phyloP scores from a whole-genome alignment of 2,113 vertebrate species.

The Micromys minutus region DNA sequence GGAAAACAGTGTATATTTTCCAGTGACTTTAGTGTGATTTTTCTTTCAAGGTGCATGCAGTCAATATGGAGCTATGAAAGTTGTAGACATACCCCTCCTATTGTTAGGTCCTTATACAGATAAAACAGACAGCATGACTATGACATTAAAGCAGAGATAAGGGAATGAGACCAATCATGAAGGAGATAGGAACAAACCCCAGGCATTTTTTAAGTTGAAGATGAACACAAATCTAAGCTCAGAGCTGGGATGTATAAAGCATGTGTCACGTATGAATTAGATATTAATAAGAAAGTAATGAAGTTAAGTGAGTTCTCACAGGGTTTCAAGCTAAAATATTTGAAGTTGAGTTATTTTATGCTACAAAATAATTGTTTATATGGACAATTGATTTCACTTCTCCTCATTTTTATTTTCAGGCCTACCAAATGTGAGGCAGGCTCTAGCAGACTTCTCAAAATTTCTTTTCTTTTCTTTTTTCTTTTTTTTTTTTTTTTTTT shows the following conservation, averaged over 20 bases:
- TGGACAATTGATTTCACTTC: background rate
- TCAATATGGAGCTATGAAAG: background rate
- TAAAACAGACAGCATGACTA: background rate
- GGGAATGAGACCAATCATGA: background rate
- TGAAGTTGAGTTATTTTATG: background rate
- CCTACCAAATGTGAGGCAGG: background rate
- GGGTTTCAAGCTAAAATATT: background rate
- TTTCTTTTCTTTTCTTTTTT: too few relatives aligned
- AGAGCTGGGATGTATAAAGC: background rate
- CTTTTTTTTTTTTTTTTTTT: too few relatives aligned
- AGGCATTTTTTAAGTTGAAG: slow-evolving; percentile 29
- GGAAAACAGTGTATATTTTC: background rate
- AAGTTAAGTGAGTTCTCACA: background rate
- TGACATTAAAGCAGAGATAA: background rate
- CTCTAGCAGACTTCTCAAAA: background rate
- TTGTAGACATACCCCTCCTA: background rate
- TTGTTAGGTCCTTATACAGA: background rate
- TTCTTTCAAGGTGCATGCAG: background rate
- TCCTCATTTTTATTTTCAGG: background rate
- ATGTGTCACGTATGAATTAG: background rate
- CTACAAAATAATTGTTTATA: background rate
- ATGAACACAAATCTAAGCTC: background rate
- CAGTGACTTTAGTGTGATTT: background rate
- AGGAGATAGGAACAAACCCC: background rate
- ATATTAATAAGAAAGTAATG: background rate